Conservation (phyloP, 2,113 vertebrate species). For the Lampris incognitus region DNA sequence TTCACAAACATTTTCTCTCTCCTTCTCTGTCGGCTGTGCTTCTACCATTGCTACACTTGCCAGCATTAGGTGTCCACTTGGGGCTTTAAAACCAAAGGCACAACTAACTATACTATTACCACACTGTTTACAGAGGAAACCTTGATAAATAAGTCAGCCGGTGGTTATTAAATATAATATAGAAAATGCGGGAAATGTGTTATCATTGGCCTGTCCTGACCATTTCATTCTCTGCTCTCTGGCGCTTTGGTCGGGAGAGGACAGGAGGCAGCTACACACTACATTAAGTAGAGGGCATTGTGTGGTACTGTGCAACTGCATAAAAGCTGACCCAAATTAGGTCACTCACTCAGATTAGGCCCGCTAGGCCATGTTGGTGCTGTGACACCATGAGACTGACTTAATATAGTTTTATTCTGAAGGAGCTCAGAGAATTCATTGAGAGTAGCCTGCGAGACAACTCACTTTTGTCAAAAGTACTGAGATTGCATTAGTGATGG, state of each 20-base stretch:
- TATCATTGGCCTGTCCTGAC: too few species aligned
- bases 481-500: not conserved
- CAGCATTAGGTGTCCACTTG: slow-evolving; percentile 38
- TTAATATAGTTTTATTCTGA: not conserved
- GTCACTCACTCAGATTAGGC: slow-evolving; percentile 48
- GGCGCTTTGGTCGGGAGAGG: not conserved
- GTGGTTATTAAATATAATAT: too few species aligned
- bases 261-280: not conserved
- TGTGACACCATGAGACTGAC: slow-evolving; percentile 31
- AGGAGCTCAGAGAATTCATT: not conserved
- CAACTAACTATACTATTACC: slow-evolving; percentile 32
- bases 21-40: slow-evolving; percentile 49
- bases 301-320: slow-evolving; percentile 5
- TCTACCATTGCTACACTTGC: slow-evolving; percentile 32
- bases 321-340: slow-evolving; percentile 41
- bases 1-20: slow-evolving; percentile 60
- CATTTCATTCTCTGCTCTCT: too few species aligned
- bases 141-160: not conserved
- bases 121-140: slow-evolving; percentile 36
- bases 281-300: slow-evolving; percentile 10
- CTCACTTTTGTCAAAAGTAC: slow-evolving; percentile 4
- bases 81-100: slow-evolving; percentile 21
- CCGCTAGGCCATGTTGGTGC: slow-evolving; percentile 3
- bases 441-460: not conserved
- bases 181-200: too few species aligned